Evolutionary conservation across 1,140 invertebrate genomes (phyloP).

Genomic region (Drosophila varians): DNA sequence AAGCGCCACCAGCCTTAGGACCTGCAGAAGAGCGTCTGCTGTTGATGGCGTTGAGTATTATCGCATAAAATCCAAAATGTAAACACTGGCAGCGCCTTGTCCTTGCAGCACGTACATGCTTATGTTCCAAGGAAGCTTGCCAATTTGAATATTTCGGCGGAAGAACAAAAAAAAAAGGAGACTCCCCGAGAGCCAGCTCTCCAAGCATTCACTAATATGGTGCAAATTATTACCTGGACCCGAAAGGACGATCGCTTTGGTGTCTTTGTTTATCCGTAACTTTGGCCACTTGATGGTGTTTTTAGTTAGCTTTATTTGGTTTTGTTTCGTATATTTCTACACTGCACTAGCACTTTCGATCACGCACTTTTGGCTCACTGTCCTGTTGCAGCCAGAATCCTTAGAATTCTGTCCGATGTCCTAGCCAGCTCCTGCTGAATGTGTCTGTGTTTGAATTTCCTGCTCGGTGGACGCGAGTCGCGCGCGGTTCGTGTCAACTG

Average conservation of each 20-base stretch:
- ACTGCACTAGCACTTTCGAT: constrained; percentile 26
- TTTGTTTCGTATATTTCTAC: constrained; percentile 16
- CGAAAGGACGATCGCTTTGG: constrained; percentile 12
- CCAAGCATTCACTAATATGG: constrained; percentile 34
- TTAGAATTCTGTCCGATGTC: constrained; percentile 21
- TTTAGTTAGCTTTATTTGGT: constrained; percentile 2
- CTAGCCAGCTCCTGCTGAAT: constrained; percentile 26
- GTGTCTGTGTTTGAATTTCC: constrained; percentile 1
- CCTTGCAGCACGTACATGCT: constrained; percentile 63
- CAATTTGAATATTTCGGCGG: constrained; percentile 52
- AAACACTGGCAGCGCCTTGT: constrained; percentile 59
- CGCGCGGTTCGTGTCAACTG: constrained; percentile 77
- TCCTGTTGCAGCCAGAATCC: constrained; percentile 11
- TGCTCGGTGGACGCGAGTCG: constrained; percentile 40
- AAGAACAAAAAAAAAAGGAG: not conserved
- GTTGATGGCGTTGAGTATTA: constrained; percentile 73
- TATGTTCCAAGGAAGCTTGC: constrained; percentile 54
- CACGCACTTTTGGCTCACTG: constrained; percentile 6
- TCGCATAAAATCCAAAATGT: constrained; percentile 80
- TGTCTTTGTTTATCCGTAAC: constrained; percentile 3
- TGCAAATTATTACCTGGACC: constrained; percentile 52
- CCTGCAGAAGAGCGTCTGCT: constrained; percentile 18
- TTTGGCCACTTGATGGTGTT: constrained; percentile 6
- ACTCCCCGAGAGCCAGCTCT: constrained; percentile 1
- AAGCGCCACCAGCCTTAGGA: not conserved